These are phyloP conservation scores for Ectemnius cavifrons DNA, from an alignment of 2,888 invertebrate species.

Conservation along the genomic window DNA sequence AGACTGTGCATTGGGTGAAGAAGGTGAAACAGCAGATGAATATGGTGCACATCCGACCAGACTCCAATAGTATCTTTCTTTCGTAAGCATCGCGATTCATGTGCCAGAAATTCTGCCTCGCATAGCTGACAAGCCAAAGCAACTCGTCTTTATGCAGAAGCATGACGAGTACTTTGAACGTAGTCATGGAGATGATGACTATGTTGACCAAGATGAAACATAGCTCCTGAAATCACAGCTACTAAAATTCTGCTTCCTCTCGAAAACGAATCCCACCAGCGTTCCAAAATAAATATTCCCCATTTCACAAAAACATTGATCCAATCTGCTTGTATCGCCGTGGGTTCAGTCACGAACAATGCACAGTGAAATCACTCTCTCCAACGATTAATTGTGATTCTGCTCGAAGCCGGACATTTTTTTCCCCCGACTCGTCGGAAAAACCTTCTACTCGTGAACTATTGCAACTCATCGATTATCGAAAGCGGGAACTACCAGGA, in stretches of 20 bases:
- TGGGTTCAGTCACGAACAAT: no score
- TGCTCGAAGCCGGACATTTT: no score
- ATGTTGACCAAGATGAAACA: slow-evolving; percentile 45
- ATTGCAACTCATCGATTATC: no score
- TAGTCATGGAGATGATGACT: slow-evolving; percentile 44
- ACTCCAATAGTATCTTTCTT: not conserved
- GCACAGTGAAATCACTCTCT: no score
- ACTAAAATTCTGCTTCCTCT: not conserved
- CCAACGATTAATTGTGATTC: no score
- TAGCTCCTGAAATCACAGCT: slow-evolving; percentile 45
- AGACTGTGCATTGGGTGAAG: slow-evolving; percentile 26
- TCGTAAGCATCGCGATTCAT: slow-evolving; percentile 29
- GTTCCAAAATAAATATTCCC: no score
- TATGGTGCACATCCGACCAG: not conserved
- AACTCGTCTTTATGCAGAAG: slow-evolving; percentile 35
- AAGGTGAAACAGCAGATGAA: slow-evolving; percentile 38
- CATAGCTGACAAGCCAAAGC: slow-evolving; percentile 30
- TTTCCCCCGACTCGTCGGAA: no score
- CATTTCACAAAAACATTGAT: not conserved
- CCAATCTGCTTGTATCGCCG: not conserved
- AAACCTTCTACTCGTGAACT: no score
- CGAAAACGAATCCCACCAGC: not conserved
- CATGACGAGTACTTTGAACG: slow-evolving; percentile 49
- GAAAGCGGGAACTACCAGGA: no score
- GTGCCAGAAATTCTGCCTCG: slow-evolving; percentile 43